Evolutionary conservation across 2,888 invertebrate genomes (phyloP).

Genomic region (Stenotaenia linearis): DNA sequence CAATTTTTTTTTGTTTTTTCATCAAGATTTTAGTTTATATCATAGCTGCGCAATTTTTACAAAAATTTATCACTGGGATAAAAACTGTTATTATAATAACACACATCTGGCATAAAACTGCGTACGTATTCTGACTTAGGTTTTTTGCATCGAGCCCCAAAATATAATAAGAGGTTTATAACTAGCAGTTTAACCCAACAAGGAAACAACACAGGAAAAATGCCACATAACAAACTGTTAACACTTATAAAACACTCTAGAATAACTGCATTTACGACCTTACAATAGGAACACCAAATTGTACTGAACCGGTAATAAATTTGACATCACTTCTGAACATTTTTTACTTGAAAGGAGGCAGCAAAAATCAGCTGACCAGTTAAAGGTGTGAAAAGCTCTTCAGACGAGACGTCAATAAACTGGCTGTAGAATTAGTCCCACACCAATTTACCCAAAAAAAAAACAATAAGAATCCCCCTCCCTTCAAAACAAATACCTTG

Average conservation of each 20-base stretch:
- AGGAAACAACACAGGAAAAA: constrained; percentile 33
- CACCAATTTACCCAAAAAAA: constrained; percentile 16
- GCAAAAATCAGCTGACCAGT: constrained; percentile 6
- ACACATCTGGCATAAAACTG: constrained; percentile 33
- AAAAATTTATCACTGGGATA: constrained; percentile 30
- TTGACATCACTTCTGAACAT: constrained; percentile 2
- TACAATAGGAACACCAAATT: constrained; percentile 33
- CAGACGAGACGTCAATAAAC: constrained; percentile 15
- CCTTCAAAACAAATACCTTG: constrained; percentile 20
- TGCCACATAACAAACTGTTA: constrained; percentile 34
- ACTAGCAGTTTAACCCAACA: constrained; percentile 31
- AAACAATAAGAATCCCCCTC: constrained; percentile 1
- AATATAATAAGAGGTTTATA: constrained; percentile 19
- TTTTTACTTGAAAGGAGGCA: constrained; percentile 11
- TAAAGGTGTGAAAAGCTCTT: constrained; percentile 11
- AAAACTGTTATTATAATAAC: constrained; percentile 19
- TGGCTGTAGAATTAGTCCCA: not conserved
- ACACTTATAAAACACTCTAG: constrained; percentile 34
- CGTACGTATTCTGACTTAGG: constrained; percentile 32
- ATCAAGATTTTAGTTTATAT: not conserved
- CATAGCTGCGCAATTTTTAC: constrained; percentile 28
- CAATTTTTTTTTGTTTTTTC: not conserved
- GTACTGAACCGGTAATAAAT: constrained; percentile 34
- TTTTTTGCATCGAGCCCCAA: constrained; percentile 22
- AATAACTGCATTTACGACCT: constrained; percentile 32